Base-by-base conservation (phyloP, 2,797 vertebrate species). In the Sebastes vulpes region DNA sequence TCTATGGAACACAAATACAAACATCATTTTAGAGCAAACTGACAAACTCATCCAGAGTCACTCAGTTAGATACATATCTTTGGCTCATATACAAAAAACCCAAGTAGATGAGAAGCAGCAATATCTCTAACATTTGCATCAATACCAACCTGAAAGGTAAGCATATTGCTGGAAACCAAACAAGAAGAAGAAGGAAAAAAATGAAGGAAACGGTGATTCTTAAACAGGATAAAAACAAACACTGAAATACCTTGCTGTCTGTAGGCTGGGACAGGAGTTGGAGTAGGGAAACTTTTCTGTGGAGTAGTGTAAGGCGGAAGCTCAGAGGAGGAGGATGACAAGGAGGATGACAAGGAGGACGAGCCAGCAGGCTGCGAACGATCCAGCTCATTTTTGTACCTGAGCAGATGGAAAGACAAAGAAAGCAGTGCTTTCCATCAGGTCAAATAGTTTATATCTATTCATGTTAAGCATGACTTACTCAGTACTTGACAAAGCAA, bases 321-420 rank as follows among this genome's bases (percentile, higher is more conserved):
- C 3, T 98, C 97, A 72, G 86, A 93, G 28, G 90, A 91, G 2
- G 93, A 93, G 1, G 85, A 87, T 2, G 90, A 91, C 59, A 83
- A 31, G 0, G 87, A 31, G 0, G 87, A 92, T 42, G 38, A 42
- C 38, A 42, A 42, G 38, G 87, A 88, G 20, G 87, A 92, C 26
- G 84, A 87, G 16, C 91, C 87, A 20, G 92, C 90, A 25, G 94
- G 92, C 57, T 97, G 97, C 74, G 93, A 97, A 89, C 95, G 97
- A 85, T 98, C 97, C 75, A 97, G 83, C 64, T 98, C 98, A 89
- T 93, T 96, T 93, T 98, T 98, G 90, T 93, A 96, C 81, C 98
- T 99, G 88, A 89, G 59, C 50, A 90, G 48, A 75, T 2, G n/a
- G 4, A 65, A 77, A 75, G 61, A 65, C 21, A 80, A 35, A 61